phyloP scores from a whole-genome alignment of 2,888 invertebrate species.

The Pachliopta kotzebuea region DNA sequence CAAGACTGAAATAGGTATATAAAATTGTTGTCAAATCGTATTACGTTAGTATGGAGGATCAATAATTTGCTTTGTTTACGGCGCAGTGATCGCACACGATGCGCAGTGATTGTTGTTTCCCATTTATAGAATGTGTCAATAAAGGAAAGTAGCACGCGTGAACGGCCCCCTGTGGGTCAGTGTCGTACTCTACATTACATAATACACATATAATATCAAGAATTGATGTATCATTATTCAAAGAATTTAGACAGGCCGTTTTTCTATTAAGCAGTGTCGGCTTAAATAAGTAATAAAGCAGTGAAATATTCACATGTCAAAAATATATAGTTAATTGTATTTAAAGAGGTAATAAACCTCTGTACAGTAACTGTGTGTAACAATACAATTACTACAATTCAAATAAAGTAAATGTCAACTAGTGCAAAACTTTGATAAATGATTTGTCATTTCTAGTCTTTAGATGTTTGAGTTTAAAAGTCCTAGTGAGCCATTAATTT shows the following conservation, averaged over 20 bases:
- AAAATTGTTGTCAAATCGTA: neutral
- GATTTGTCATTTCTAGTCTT: neutral
- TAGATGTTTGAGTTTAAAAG: neutral
- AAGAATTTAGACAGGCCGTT: conserved; percentile 24
- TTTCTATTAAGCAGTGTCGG: neutral
- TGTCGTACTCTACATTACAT: conserved; percentile 67
- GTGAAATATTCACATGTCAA: neutral
- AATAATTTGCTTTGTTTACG: conserved; percentile 15
- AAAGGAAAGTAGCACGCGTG: conserved; percentile 73
- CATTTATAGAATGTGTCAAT: conserved; percentile 74
- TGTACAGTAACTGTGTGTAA: too few species aligned
- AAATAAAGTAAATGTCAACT: neutral
- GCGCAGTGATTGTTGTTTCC: conserved; percentile 55
- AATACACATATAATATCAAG: conserved; percentile 60
- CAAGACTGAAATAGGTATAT: neutral
- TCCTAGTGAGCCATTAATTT: neutral
- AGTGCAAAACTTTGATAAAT: neutral
- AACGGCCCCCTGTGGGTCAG: conserved; percentile 70
- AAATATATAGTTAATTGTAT: neutral
- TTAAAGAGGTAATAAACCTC: neutral
- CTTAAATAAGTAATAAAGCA: too few species aligned
- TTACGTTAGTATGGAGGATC: conserved; percentile 1
- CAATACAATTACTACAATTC: neutral
- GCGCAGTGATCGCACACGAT: conserved; percentile 29
- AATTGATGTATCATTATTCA: conserved; percentile 58